Evolutionary conservation across 2,797 vertebrate species (phyloP).

Genomic region (Parauchenoglanis punctatus): DNA sequence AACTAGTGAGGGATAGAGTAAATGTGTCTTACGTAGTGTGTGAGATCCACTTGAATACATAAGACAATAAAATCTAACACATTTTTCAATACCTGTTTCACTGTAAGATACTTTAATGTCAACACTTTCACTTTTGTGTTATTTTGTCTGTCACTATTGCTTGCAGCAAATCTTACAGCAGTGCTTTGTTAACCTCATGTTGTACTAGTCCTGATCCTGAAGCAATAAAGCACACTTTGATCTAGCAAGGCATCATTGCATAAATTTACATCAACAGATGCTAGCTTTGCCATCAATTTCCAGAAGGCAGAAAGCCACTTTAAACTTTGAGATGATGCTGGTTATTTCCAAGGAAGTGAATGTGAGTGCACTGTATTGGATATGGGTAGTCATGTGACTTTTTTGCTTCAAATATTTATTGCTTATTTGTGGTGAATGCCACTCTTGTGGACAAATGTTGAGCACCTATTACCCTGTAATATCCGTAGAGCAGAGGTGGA

Average conservation of each 20-base stretch:
- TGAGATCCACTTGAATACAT: neutral
- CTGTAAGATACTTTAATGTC: neutral
- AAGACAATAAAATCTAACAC: conserved; percentile 1
- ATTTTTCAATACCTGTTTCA: neutral
- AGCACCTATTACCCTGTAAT: conserved; percentile 12
- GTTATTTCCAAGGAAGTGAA: conserved; percentile 2
- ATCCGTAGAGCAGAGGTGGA: conserved; percentile 1
- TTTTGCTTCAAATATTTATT: conserved; percentile 3
- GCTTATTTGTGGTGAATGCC: neutral
- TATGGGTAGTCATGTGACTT: conserved; percentile 14
- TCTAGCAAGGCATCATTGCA: conserved; percentile 51
- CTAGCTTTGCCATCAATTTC: conserved; percentile 41
- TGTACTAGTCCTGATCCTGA: conserved; percentile 41
- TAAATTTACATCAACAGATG: conserved; percentile 49
- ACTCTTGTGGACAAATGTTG: conserved; percentile 7
- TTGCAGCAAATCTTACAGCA: conserved; percentile 30
- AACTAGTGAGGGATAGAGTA: neutral
- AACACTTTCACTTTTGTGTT: conserved; percentile 18
- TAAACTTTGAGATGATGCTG: conserved; percentile 5
- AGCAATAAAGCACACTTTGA: conserved; percentile 55
- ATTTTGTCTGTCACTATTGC: conserved; percentile 27
- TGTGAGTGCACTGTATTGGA: neutral
- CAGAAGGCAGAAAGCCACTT: conserved; percentile 16
- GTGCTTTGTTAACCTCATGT: conserved; percentile 49
- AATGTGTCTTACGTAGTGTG: neutral